Conservation (phyloP, 2,113 vertebrate species). For the Larimichthys crocea region DNA sequence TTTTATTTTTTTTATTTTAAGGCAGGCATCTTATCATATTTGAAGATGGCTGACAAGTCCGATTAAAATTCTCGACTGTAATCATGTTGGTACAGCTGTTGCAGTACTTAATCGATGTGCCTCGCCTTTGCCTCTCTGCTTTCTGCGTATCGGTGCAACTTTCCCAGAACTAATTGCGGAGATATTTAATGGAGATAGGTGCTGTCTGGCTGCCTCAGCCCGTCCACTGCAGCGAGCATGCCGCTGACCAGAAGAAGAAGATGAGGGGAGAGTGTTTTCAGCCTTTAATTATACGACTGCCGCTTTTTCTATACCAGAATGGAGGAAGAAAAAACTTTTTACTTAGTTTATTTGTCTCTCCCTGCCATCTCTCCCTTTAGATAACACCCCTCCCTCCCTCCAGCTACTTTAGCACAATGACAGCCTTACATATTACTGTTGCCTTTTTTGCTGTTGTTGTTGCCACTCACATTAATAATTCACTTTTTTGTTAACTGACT, state of each 20-base stretch:
- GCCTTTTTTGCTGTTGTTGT: constrained; percentile 60
- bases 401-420: constrained; percentile 60
- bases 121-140: constrained; percentile 48
- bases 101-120: constrained; percentile 56
- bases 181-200: constrained; percentile 58
- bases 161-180: constrained; percentile 59
- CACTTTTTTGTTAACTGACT: constrained; percentile 72
- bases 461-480: constrained; percentile 73
- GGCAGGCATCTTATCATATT: constrained; percentile 29
- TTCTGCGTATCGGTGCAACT: constrained; percentile 51
- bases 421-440: constrained; percentile 57
- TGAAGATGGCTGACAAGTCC: constrained; percentile 44
- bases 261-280: constrained; percentile 14
- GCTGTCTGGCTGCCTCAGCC: constrained; percentile 28
- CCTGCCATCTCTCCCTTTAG: constrained; percentile 29
- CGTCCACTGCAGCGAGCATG: neutral
- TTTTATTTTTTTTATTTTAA: neutral
- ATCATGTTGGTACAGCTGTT: constrained; percentile 67
- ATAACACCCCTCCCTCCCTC: constrained; percentile 35
- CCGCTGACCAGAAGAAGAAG: neutral
- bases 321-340: neutral
- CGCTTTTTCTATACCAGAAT: neutral
- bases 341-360: constrained; percentile 24
- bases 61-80: constrained; percentile 52
- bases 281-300: constrained; percentile 16